Conservation (phyloP, 2,113 vertebrate genomes). For the Paralichthys olivaceus region DNA sequence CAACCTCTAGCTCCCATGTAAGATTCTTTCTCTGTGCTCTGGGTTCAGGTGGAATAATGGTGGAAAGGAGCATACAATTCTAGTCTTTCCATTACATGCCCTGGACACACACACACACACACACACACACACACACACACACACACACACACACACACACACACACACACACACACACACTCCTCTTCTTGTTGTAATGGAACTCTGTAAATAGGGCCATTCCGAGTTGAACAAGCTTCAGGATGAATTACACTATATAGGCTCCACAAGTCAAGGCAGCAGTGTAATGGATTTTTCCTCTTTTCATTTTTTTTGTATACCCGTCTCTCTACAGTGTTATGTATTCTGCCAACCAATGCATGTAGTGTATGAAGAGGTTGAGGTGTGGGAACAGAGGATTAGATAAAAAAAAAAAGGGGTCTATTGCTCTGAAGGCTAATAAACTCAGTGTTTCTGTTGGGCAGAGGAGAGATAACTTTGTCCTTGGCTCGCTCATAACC, state of each 20-base stretch:
- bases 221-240: conserved; percentile 72
- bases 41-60: conserved; percentile 62
- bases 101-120: conserved; percentile 36
- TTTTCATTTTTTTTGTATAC: conserved; percentile 36
- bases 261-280: conserved; percentile 66
- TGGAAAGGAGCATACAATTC: conserved; percentile 48
- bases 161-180: conserved; percentile 13
- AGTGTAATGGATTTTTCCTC: conserved; percentile 67
- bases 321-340: conserved; percentile 32
- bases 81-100: conserved; percentile 70
- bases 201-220: conserved; percentile 72
- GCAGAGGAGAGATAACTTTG: conserved; percentile 77
- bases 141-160: neutral
- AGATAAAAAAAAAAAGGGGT: conserved; percentile 36
- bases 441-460: conserved; percentile 75
- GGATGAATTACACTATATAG: conserved; percentile 72
- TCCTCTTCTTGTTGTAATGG: conserved; percentile 69
- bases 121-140: neutral
- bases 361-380: conserved; percentile 43
- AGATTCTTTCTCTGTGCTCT: conserved; percentile 25
- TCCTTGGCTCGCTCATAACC: conserved; percentile 79
- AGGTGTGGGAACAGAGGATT: conserved; percentile 53
- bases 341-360: conserved; percentile 46
- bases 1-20: conserved; percentile 10
- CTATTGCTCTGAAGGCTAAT: conserved; percentile 71